Conservation (phyloP, 1,140 invertebrate species). For the Neocloeon triangulifer region DNA sequence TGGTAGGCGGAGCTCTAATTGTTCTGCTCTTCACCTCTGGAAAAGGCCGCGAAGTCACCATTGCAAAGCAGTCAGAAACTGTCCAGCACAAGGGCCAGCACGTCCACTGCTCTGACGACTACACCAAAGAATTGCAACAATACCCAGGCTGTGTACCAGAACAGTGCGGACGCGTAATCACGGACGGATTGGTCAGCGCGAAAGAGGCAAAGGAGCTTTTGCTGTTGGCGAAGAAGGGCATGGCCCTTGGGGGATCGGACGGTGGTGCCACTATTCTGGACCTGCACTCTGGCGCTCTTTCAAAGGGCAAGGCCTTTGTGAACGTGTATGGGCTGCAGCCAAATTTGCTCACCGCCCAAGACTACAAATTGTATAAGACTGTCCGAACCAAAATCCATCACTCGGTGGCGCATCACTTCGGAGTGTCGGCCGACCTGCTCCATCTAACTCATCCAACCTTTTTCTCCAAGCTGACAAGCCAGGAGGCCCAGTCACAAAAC, state of each 20-base stretch:
- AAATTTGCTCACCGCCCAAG: no score
- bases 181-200: slow-evolving; percentile 42
- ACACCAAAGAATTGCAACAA: slow-evolving; percentile 24
- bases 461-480: slow-evolving; percentile 52
- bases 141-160: slow-evolving; percentile 44
- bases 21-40: slow-evolving; percentile 40
- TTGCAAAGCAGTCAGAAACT: slow-evolving; percentile 35
- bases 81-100: slow-evolving; percentile 28
- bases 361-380: slow-evolving; percentile 30
- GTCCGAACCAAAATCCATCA: slow-evolving; percentile 57
- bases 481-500: slow-evolving; percentile 40
- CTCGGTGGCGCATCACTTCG: slow-evolving; percentile 52
- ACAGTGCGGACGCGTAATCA: slow-evolving; percentile 52
- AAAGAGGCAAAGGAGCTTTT: slow-evolving; percentile 40
- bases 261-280: slow-evolving; percentile 63
- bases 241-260: slow-evolving; percentile 31
- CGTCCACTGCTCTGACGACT: slow-evolving; percentile 32
- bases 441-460: slow-evolving; percentile 67
- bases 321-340: slow-evolving; percentile 46
- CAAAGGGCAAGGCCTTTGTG: slow-evolving; percentile 43
- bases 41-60: slow-evolving; percentile 25
- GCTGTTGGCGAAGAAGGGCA: slow-evolving; percentile 36
- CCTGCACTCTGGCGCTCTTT: slow-evolving; percentile 62
- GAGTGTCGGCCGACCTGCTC: slow-evolving; percentile 32
- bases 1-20: slow-evolving; percentile 25